These are phyloP conservation scores for Monochamus saltuarius DNA, from an alignment of 1,140 invertebrate genomes.

Conservation along the genomic window DNA sequence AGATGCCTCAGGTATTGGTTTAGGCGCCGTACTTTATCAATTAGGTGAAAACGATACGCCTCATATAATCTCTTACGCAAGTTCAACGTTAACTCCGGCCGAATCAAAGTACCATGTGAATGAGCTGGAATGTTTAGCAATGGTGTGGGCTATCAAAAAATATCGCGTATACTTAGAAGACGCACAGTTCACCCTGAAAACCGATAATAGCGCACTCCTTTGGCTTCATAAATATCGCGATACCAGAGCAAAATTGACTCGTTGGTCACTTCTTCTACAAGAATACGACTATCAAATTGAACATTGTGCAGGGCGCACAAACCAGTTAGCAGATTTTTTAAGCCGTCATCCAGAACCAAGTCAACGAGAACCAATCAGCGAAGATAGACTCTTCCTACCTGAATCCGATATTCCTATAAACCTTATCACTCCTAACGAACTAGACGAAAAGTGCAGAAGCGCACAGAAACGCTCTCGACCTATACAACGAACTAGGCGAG, in stretches of 20 bases:
- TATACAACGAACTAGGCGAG: not conserved
- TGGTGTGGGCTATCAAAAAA: conserved; percentile 50
- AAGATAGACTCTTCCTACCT: not conserved
- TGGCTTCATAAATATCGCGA: conserved; percentile 40
- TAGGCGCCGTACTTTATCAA: conserved; percentile 27
- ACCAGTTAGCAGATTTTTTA: conserved; percentile 35
- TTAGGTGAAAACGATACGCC: not conserved
- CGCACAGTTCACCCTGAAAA: conserved; percentile 20
- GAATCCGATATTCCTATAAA: not conserved
- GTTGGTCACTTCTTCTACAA: conserved; percentile 39
- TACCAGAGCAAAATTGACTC: conserved; percentile 35
- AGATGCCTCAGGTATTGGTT: conserved; percentile 19
- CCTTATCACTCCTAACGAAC: not conserved
- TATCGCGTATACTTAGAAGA: conserved; percentile 45
- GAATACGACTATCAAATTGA: conserved; percentile 32
- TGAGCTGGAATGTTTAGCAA: conserved; percentile 52
- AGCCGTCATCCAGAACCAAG: conserved; percentile 17
- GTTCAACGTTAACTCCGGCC: conserved; percentile 15
- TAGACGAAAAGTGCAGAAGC: not conserved
- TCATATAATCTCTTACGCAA: conserved; percentile 23
- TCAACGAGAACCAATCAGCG: not conserved
- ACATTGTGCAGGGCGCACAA: conserved; percentile 33
- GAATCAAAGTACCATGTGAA: conserved; percentile 28
- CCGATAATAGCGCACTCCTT: conserved; percentile 22
- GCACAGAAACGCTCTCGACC: not conserved